Evolutionary conservation across 2,113 vertebrate species (phyloP), one percentile per base, ranked within the genome.

Genomic region (Pygoscelis adeliae): DNA sequence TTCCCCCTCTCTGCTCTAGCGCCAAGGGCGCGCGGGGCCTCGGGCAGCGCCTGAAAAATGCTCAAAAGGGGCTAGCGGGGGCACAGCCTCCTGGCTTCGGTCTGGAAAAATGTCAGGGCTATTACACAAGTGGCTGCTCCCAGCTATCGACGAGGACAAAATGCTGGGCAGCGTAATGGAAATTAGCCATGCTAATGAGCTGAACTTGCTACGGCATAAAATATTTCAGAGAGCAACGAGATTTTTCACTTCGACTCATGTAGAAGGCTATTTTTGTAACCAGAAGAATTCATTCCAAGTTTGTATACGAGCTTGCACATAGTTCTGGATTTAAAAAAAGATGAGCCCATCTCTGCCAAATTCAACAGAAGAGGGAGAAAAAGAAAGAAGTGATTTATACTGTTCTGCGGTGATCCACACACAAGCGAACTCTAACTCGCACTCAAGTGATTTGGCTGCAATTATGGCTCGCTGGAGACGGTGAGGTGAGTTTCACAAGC

Each of bases 251-350:
- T 72, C 11, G 5, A 36, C 92, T 94, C 85, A 50, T 11, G 72
- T 3, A 76, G 78, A 78, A 56, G 74, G 89, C 87, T 95, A 95
- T 95, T 97, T 96, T 27, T 83, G 87, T 58, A 89, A 82, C 52
- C 88, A 36, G 66, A 42, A 80, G 83, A 87, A 89, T 49, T 61
- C 94, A 40, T 77, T 93, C 93, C 93, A 97, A 90, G 80, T 67
- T 90, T 40, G 80, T 47, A 26, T 79, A 49, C 15, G 77, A 92
- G 87, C 89, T 65, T 49, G 80, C 76, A 63, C 92, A 44, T 52
- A 80, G 66, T 26, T 88, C 87, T 42, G 89, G 53, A 40, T 90
- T 92, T 83, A 74, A 66, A 83, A 94, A 88, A 81, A 66, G 78
- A 78, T 9, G 71, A 79, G 69, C 42, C 70, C 38, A 14, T 53